Base-by-base conservation (phyloP, 2,888 invertebrate genomes). In the Agrochola lychnidis region DNA sequence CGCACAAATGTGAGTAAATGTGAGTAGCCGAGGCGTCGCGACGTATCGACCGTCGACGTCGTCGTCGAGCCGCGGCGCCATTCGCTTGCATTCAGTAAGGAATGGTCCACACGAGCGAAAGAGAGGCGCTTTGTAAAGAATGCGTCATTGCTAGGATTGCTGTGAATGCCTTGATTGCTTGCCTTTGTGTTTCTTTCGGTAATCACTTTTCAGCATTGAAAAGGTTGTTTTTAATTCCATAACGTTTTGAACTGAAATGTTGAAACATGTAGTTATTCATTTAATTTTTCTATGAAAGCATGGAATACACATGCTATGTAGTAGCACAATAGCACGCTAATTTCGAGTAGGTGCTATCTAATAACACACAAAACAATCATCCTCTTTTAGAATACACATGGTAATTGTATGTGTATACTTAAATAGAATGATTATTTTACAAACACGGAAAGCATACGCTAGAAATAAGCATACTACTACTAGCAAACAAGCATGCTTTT, bases 21-120 rank as follows among this genome's bases (percentile, higher is more conserved):
- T 73, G 63, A 76, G 78, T 68, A 79, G 75, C 36, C 71, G 56
- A 56, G 73, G 73, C 88, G 95, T 93, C 95, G 93, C 93, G 95
- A 90, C 95, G 93, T 94, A 95, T 95, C 95, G 95, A 95, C 93
- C 95, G 92, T 42, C 67, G 76, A n/a, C 22, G 22, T 19, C 51
- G 22, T 51, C 51, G 22, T 19, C 83, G 89, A 89, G 89, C 85
- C 88, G 79, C 72, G 71, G 70, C 77, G 78, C 68, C 79, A 56
- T 61, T 75, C 40, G 45, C 62, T 66, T 73, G 73, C 76, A 83
- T 81, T 74, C 64, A 59, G 56, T 57, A 79, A 78, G 73, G 84
- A 66, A 62, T 42, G 30, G 69, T 78, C 14, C 64, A 78, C 69
- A 87, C 68, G 25, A 79, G 68, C 56, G 70, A 70, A 67, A 62